Base-by-base conservation (phyloP, 2,113 vertebrate genomes). In the Amblyopsis rosae region DNA sequence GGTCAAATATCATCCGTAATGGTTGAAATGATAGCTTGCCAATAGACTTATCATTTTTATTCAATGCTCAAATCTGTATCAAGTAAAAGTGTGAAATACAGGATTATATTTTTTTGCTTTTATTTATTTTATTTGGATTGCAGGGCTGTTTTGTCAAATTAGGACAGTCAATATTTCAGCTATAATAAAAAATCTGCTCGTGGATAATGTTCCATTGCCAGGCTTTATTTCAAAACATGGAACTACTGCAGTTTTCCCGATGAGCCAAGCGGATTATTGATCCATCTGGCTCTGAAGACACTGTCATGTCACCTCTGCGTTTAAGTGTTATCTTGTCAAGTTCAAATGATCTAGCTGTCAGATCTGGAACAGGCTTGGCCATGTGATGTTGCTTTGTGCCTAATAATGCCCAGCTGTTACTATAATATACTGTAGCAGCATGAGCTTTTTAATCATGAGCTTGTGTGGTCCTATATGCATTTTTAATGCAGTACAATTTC, bases 251-350 rank as follows among this genome's bases (percentile, higher is more conserved):
- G 84, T 80, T 75, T 86, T 82, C 80, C 85, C 82, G 82, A 88
- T 49, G 73, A 86, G 80, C 82, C 82, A 77, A 69, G 79, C 76
- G 1, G 82, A 69, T 80, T 90, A 93, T 93, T 59, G 91, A 93
- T 93, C 86, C 86, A 90, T 88, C 89, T 87, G 91, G 86, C 91
- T 91, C 88, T 73, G 83, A 85, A 90, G 88, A 92, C 91, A 91
- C 87, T 89, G 91, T 90, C 90, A 82, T 86, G 87, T 90, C 91
- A 93, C 92, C 91, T 92, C 86, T 90, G 84, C 81, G 86, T 92
- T 88, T 88, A 90, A 90, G 91, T 86, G 92, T 90, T 92, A 92
- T 92, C 89, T 89, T 83, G 90, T 89, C 90, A 88, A 84, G 86
- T 81, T 88, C 88, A 88, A 91, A 91, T 91, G 85, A 91, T 90